Percentiles rank a stretch among this genome's conserved stretches.
phyloP scores from a whole-genome alignment of 1,140 invertebrate species.

The Calycopis cecrops region DNA sequence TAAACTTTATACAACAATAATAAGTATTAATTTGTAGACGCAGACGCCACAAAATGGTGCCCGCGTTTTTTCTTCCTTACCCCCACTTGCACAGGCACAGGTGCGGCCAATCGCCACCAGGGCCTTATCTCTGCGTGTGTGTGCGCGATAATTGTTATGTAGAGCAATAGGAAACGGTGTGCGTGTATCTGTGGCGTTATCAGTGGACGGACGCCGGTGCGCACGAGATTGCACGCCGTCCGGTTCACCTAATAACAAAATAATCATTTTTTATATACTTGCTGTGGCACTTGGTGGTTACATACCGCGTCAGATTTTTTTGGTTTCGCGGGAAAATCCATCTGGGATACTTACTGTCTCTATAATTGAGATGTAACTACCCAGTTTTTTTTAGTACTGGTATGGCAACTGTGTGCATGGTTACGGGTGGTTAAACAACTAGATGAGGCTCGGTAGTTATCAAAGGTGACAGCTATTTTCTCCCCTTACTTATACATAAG shows the following conservation, averaged over 20 bases:
- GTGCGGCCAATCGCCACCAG: constrained; percentile 55
- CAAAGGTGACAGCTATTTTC: no score
- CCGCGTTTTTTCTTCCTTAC: constrained; percentile 32
- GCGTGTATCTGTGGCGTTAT: constrained; percentile 36
- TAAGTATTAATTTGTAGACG: constrained; percentile 18
- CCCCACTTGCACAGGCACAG: constrained; percentile 34
- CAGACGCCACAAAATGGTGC: constrained; percentile 26
- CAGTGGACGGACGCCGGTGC: constrained; percentile 48
- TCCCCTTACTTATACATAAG: no score
- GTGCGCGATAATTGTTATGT: constrained; percentile 49
- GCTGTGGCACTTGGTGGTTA: no score
- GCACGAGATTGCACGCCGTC: constrained; percentile 38
- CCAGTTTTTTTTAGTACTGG: no score
- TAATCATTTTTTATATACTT: constrained; percentile 11
- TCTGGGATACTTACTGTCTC: no score
- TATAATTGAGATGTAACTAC: no score
- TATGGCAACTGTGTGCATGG: no score
- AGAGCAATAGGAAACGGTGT: constrained; percentile 43
- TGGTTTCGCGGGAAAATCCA: no score
- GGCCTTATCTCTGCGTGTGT: constrained; percentile 36
- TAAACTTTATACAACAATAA: no score
- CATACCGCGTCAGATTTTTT: no score
- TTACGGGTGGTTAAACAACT: no score
- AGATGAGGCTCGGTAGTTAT: no score
- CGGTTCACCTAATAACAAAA: constrained; percentile 36